Conservation (phyloP, 2,113 vertebrate species). For the Hyperopisus bebe region DNA sequence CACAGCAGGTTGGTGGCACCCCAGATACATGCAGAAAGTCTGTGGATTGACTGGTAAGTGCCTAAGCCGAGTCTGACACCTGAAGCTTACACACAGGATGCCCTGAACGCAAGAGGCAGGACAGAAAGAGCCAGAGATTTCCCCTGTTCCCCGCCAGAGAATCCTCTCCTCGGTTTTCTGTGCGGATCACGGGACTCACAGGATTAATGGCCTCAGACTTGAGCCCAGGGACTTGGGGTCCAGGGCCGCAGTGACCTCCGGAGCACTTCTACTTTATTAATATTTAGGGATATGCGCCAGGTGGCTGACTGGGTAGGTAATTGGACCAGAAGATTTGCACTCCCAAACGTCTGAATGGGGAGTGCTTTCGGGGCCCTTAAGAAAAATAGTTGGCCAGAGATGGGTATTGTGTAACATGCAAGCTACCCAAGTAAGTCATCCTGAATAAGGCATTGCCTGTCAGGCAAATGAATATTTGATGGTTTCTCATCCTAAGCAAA, state of each 20-base stretch:
- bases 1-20: neutral
- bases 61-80: neutral
- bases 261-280: neutral
- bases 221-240: neutral
- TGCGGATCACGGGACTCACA: neutral
- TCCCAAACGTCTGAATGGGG: neutral
- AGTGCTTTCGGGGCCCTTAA: neutral
- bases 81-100: neutral
- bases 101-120: neutral
- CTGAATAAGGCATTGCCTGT: neutral
- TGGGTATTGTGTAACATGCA: neutral
- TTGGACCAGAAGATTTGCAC: neutral
- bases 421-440: neutral
- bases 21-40: neutral
- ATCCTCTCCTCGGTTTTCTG: neutral
- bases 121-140: neutral
- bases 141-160: neutral
- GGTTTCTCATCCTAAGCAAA: neutral
- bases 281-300: neutral
- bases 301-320: neutral
- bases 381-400: neutral
- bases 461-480: neutral
- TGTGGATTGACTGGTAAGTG: neutral
- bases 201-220: neutral
- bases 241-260: neutral